Evolutionary conservation across 2,797 vertebrate genomes (phyloP), one percentile per base, ranked within the genome.

Genomic region (Falco biarmicus): DNA sequence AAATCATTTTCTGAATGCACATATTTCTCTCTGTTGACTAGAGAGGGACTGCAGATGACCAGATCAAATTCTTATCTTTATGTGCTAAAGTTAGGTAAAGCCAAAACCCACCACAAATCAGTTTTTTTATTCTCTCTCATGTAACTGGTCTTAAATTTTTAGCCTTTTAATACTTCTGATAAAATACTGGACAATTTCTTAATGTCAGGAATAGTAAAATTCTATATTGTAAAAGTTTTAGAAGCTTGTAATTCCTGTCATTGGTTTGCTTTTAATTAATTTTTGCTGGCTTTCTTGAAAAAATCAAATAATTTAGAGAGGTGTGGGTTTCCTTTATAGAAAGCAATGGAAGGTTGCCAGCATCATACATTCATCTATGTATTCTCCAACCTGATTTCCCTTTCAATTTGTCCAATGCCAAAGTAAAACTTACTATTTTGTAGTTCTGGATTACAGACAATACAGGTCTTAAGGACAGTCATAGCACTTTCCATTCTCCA

Each of bases 311-410:
- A 11, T 45, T 87, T 56, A 66, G 20, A 45, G 15, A 74, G 4
- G 6, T 6, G 4, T 63, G 32, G 5, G 2, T 79, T 83, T 85
- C 10, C n/a, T 71, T 69, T 64, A 41, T 1, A 68, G 31, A 75
- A 51, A 73, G 6, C 11, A 64, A 5, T 26, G 11, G 32, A 84
- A 64, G 8, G 10, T 71, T 75, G 15, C 31, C 61, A 88, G 15
- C 20, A 57, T 60, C 9, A 37, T 47, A 10, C 0, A 0, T 86
- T 86, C 22, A 57, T 34, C 41, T 43, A 29, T 39, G 11, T 32
- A 14, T 10, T 64, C 50, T 87, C 15, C 41, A 75, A 85, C 20
- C 20, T 2, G 1, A 71, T 88, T 84, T 90, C 39, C 28, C 22
- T 8, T 80, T 75, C 41, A 50, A 47, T 79, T 66, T 66, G 4